These are phyloP conservation scores for Nipponacmea schrenckii DNA, from an alignment of 2,888 invertebrate species.

Conservation along the genomic window DNA sequence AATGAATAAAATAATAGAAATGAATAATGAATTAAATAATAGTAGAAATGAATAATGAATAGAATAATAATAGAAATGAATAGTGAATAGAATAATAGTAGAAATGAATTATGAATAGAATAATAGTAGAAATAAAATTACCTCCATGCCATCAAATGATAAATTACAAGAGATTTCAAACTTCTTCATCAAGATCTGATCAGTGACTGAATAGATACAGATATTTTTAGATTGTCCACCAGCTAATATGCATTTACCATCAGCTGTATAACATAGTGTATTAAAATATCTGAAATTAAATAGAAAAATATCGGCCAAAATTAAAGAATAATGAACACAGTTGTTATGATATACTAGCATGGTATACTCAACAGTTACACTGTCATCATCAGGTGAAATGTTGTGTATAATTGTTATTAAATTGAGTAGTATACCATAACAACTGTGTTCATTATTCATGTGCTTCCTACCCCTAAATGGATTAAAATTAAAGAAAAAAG, in stretches of 20 bases:
- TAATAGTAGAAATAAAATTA: conserved; percentile 69
- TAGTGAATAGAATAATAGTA: too few species aligned
- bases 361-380: neutral
- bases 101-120: too few species aligned
- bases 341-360: neutral
- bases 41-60: too few species aligned
- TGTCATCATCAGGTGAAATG: too few species aligned
- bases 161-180: conserved; percentile 94
- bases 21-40: too few species aligned
- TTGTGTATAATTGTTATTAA: too few species aligned
- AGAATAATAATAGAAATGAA: too few species aligned
- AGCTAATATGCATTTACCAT: conserved; percentile 89
- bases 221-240: conserved; percentile 94
- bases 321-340: neutral
- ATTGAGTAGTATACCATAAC: too few species aligned
- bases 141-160: conserved; percentile 93
- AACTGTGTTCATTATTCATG: too few species aligned
- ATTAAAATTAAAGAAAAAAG: too few species aligned
- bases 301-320: neutral
- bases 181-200: conserved; percentile 87
- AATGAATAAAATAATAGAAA: neutral
- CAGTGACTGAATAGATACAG: conserved; percentile 89
- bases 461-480: too few species aligned
- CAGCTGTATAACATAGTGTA: conserved; percentile 91
- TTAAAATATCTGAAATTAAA: conserved; percentile 82